Conservation (phyloP, 2,888 invertebrate genomes). For the Axea sp. region DNA sequence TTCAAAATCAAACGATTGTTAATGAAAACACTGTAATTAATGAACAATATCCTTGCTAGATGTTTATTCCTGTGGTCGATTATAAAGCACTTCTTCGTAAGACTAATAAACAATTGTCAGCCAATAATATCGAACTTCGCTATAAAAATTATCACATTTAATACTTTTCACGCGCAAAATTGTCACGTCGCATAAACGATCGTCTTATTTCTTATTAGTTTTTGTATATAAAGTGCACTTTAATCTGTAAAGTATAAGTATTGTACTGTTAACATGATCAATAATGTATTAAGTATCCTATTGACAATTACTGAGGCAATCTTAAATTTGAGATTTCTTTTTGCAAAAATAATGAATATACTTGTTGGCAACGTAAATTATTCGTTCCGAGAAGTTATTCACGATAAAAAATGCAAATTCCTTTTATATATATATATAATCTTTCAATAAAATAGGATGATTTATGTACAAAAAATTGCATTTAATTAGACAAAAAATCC, state of each 20-base stretch:
- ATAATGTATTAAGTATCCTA: conserved; percentile 14
- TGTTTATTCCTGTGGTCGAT: neutral
- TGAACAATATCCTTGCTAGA: neutral
- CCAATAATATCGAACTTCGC: conserved; percentile 54
- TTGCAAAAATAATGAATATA: conserved; percentile 1
- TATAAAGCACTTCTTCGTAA: conserved; percentile 30
- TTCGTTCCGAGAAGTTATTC: conserved; percentile 1
- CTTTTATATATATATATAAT: conserved; percentile 1
- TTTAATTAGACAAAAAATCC: conserved; percentile 44
- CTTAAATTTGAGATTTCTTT: too few relatives aligned
- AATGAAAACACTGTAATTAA: neutral
- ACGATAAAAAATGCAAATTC: conserved; percentile 20
- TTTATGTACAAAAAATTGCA: too few relatives aligned
- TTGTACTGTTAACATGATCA: conserved; percentile 36
- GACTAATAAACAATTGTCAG: conserved; percentile 32
- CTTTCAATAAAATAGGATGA: too few relatives aligned
- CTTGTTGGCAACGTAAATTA: conserved; percentile 5
- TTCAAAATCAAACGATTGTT: conserved; percentile 17
- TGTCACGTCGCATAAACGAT: conserved; percentile 32
- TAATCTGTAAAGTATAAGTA: conserved; percentile 32
- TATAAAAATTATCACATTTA: conserved; percentile 58
- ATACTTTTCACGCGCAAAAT: conserved; percentile 47
- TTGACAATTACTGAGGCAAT: conserved; percentile 25
- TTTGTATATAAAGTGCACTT: conserved; percentile 50
- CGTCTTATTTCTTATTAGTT: conserved; percentile 5